phyloP scores from a whole-genome alignment of 2,888 invertebrate genomes.

The Drosophila tripunctata region DNA sequence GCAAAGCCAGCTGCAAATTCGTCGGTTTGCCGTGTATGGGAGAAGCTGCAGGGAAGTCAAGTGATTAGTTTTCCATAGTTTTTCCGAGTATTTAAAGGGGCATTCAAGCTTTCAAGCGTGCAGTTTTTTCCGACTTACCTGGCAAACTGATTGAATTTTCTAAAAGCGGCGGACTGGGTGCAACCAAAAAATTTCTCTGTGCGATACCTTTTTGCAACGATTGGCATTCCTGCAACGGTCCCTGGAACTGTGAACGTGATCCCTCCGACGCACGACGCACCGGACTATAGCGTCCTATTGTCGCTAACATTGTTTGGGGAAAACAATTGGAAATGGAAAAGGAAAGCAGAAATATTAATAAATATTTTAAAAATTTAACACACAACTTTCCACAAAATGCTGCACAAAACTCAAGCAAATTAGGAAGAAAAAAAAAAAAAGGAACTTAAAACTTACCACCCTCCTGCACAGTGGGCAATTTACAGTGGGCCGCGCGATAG shows the following conservation, averaged over 20 bases:
- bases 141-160: conserved; percentile 85
- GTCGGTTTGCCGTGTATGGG: conserved; percentile 86
- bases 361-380: background rate
- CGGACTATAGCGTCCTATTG: conserved; percentile 90
- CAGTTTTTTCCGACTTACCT: conserved; percentile 76
- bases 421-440: background rate
- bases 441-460: conserved; percentile 87
- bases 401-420: conserved; percentile 6
- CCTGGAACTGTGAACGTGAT: conserved; percentile 86
- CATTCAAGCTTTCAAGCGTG: too few relatives aligned
- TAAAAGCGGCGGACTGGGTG: conserved; percentile 84
- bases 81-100: too few relatives aligned
- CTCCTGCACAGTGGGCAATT: conserved; percentile 90
- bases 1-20: conserved; percentile 71
- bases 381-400: background rate
- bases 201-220: conserved; percentile 87
- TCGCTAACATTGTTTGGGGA: conserved; percentile 46
- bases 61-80: background rate
- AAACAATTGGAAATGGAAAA: background rate
- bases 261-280: conserved; percentile 94
- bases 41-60: conserved; percentile 85
- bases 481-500: conserved; percentile 81
- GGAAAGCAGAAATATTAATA: conserved; percentile 22
- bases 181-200: conserved; percentile 84
- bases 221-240: conserved; percentile 91